Percentiles rank a stretch among this genome's conserved stretches.
Conservation (phyloP, 2,888 invertebrate genomes). For the Megaustenia siamemsis region DNA sequence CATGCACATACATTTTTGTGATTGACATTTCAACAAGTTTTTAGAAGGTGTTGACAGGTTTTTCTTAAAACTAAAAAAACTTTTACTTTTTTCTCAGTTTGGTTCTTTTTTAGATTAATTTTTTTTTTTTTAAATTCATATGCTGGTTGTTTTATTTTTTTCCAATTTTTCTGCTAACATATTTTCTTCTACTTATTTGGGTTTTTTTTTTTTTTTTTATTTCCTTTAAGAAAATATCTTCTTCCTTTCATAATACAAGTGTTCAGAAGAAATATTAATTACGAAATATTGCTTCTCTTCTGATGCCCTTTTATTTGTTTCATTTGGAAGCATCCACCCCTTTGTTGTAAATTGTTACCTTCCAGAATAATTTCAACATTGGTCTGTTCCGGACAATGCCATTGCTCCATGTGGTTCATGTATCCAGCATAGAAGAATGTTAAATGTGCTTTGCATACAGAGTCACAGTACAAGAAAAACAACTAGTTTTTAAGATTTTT, state of each 20-base stretch:
- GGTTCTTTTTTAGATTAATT: too few relatives aligned
- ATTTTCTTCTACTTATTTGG: too few relatives aligned
- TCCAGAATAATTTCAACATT: background rate
- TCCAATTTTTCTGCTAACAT: too few relatives aligned
- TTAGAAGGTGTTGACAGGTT: background rate
- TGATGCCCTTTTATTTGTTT: slow-evolving; percentile 12
- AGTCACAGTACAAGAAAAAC: too few relatives aligned
- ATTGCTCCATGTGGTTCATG: background rate
- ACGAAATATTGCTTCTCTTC: background rate
- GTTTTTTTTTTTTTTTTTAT: too few relatives aligned
- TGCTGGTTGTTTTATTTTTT: too few relatives aligned
- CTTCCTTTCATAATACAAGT: background rate
- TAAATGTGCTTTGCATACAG: background rate
- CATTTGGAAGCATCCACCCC: background rate
- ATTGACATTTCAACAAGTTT: too few relatives aligned
- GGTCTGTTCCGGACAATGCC: background rate
- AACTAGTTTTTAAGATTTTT: too few relatives aligned
- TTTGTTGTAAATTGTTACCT: slow-evolving; percentile 1
- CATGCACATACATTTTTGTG: too few relatives aligned
- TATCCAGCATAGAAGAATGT: background rate
- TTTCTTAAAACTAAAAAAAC: too few relatives aligned
- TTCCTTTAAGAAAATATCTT: background rate
- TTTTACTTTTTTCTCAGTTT: background rate
- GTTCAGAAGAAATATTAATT: background rate
- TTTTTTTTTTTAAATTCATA: too few relatives aligned